Conservation (phyloP, 2,797 vertebrate species). For the Carduelis carduelis region DNA sequence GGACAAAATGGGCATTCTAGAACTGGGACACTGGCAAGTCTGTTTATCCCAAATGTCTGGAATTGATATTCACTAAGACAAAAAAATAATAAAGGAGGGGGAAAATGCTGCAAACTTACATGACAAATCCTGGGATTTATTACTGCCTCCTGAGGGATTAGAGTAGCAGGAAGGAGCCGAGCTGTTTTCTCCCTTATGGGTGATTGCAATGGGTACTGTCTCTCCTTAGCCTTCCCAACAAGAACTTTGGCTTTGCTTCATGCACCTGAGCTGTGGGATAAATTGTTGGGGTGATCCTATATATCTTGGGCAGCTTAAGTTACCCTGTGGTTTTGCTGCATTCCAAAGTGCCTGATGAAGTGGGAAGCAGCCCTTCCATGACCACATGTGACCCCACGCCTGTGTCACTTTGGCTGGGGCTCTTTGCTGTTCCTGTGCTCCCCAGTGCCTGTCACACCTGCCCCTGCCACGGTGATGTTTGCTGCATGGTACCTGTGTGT, state of each 20-base stretch:
- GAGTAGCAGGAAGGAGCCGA: neutral
- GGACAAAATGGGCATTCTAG: neutral
- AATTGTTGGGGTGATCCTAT: neutral
- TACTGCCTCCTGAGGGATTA: constrained; percentile 17
- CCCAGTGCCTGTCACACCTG: neutral
- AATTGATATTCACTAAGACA: neutral
- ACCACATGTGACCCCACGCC: accelerated
- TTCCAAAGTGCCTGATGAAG: neutral
- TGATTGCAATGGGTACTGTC: neutral
- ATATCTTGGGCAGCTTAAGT: neutral
- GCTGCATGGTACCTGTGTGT: neutral
- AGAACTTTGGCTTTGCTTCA: neutral
- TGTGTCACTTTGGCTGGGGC: neutral
- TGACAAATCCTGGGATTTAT: constrained; percentile 23
- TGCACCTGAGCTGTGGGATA: neutral
- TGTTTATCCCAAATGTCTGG: neutral
- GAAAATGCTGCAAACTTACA: neutral
- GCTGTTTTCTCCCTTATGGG: neutral
- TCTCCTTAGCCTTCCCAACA: neutral
- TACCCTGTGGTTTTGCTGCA: neutral
- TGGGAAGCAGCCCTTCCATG: accelerated
- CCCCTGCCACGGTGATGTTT: neutral
- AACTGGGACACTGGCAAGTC: neutral
- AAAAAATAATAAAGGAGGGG: neutral
- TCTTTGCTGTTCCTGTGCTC: neutral